phyloP scores from a whole-genome alignment of 2,113 vertebrate genomes.

The Recurvirostra avosetta region DNA sequence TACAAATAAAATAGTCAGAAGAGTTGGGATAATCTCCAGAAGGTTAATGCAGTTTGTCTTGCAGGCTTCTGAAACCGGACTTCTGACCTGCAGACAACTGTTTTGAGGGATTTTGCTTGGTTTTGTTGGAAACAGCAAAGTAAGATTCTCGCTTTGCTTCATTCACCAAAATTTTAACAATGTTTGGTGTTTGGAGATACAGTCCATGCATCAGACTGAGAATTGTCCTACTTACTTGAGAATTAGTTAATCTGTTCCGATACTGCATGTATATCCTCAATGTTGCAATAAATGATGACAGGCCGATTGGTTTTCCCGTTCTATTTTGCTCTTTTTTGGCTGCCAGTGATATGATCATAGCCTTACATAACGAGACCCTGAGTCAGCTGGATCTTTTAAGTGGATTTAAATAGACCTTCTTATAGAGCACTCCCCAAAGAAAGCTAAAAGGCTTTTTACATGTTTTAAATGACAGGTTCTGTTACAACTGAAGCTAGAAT shows the following conservation, averaged over 20 bases:
- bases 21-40: not conserved
- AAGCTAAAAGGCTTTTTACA: not conserved
- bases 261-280: not conserved
- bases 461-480: constrained; percentile 7
- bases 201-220: not conserved
- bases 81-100: not conserved
- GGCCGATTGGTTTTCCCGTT: not conserved
- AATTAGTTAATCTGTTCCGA: not conserved
- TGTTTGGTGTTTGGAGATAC: not conserved
- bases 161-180: not conserved
- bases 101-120: not conserved
- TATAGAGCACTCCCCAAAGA: not conserved
- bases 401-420: constrained; percentile 18
- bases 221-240: not conserved
- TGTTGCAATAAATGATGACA: not conserved
- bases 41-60: not conserved
- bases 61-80: not conserved
- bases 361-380: not conserved
- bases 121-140: not conserved
- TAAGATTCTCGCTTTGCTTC: not conserved
- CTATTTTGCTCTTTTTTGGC: not conserved
- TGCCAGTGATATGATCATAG: not conserved
- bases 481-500: not conserved
- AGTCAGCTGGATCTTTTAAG: constrained; percentile 25
- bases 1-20: not conserved